These are phyloP conservation scores for Mirza zaza DNA, from an alignment of 2,113 vertebrate genomes.

Conservation along the genomic window DNA sequence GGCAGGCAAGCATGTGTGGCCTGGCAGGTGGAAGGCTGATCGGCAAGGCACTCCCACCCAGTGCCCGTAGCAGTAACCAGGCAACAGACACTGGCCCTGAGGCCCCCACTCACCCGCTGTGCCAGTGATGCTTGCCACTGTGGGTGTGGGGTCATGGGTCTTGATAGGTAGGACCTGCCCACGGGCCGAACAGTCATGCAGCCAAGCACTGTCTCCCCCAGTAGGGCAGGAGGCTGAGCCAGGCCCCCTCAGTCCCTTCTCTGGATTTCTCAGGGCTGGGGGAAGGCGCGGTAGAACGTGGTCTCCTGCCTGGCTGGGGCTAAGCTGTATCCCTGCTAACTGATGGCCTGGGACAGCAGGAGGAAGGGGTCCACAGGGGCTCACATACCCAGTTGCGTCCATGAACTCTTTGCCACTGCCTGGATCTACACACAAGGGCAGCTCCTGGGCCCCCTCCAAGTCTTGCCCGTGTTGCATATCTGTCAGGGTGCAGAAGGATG, in stretches of 20 bases:
- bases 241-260: background rate
- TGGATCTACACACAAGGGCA: constrained; percentile 88
- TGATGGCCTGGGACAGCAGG: background rate
- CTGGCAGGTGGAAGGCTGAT: background rate
- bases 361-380: background rate
- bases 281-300: accelerated
- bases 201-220: accelerated
- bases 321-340: no score
- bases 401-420: constrained; percentile 89
- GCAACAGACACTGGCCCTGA: background rate
- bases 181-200: accelerated
- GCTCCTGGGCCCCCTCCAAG: constrained; percentile 89
- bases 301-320: no score
- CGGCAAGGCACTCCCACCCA: background rate
- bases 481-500: constrained; percentile 94
- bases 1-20: no score
- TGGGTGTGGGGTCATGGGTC: background rate
- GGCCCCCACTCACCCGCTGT: no score
- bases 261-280: background rate
- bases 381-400: constrained; percentile 85
- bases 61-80: background rate
- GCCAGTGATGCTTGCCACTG: background rate
- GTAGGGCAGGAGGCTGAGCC: background rate
- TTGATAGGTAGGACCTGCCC: background rate
- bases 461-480: constrained; percentile 91